Percentiles rank a stretch among this genome's conserved stretches.
phyloP scores from a whole-genome alignment of 2,888 invertebrate species.

The Tuta absoluta region DNA sequence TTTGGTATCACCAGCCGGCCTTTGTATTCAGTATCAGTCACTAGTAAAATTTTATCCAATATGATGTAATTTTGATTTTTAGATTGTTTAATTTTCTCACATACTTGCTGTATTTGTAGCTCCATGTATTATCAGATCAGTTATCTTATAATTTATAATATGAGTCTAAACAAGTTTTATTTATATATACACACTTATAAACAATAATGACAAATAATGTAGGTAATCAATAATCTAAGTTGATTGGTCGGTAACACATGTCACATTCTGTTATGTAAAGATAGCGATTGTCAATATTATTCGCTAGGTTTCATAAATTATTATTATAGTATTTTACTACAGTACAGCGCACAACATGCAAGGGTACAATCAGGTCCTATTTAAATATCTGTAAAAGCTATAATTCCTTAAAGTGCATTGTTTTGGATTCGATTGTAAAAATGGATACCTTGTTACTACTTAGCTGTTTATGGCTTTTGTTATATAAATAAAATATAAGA shows the following conservation, averaged over 20 bases:
- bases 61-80: too few relatives aligned
- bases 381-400: neutral
- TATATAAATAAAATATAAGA: too few relatives aligned
- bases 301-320: conserved; percentile 33
- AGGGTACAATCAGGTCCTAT: neutral
- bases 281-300: conserved; percentile 53
- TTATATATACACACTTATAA: too few relatives aligned
- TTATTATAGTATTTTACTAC: neutral
- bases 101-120: too few relatives aligned
- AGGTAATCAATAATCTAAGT: neutral
- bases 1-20: too few relatives aligned
- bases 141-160: too few relatives aligned
- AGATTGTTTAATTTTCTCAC: too few relatives aligned
- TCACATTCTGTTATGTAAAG: conserved; percentile 36
- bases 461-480: too few relatives aligned
- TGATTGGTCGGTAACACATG: conserved; percentile 24
- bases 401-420: neutral
- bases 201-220: neutral
- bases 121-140: too few relatives aligned
- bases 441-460: neutral
- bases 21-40: too few relatives aligned
- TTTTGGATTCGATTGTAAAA: neutral
- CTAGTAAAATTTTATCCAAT: too few relatives aligned
- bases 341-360: neutral
- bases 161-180: too few relatives aligned